These are phyloP conservation scores for Therioaphis trifolii DNA, from an alignment of 2,888 invertebrate genomes.

Conservation along the genomic window DNA sequence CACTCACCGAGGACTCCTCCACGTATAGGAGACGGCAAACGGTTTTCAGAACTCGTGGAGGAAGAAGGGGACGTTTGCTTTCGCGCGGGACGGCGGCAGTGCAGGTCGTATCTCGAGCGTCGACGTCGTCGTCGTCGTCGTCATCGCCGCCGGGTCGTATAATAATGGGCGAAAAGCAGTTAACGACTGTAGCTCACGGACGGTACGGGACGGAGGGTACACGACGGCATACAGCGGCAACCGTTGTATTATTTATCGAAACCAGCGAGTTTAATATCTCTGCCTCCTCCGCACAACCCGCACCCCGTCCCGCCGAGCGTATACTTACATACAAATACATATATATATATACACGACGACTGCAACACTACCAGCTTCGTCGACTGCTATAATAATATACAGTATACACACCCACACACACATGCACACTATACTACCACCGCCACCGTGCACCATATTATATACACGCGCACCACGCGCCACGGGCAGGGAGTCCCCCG, in stretches of 20 bases:
- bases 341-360: not conserved
- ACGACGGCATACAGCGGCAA: not conserved
- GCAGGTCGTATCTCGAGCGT: constrained; percentile 9
- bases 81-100: not conserved
- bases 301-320: not conserved
- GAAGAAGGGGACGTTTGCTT: not conserved
- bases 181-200: constrained; percentile 6
- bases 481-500: constrained; percentile 22
- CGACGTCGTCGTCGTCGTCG: not conserved
- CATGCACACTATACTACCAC: not conserved
- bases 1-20: not conserved
- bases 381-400: not conserved
- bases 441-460: not conserved
- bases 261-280: constrained; percentile 49
- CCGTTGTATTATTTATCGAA: constrained; percentile 60
- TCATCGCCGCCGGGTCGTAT: constrained; percentile 16
- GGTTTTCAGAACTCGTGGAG: not conserved
- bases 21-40: too few species aligned
- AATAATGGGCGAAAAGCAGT: constrained; percentile 54
- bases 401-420: not conserved
- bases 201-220: not conserved
- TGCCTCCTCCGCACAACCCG: not conserved
- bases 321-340: not conserved
- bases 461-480: not conserved
- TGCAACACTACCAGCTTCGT: not conserved